Conservation (phyloP, 2,888 invertebrate genomes). For the Andrena fulva region DNA sequence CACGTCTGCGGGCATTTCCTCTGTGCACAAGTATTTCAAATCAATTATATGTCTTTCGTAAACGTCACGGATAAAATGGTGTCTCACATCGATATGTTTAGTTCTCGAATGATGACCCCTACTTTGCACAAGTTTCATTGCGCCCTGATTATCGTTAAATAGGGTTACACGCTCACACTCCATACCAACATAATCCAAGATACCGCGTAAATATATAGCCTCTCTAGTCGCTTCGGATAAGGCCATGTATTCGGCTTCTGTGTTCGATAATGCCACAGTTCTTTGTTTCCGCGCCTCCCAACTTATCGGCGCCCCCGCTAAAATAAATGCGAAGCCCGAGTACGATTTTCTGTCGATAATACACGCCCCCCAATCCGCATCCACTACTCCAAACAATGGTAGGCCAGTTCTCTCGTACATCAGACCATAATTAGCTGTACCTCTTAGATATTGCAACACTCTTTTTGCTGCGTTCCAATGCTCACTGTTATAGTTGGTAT, state of each 20-base stretch:
- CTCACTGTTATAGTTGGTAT: constrained; percentile 2
- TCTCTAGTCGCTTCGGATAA: background rate
- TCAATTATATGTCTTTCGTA: background rate
- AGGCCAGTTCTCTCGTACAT: background rate
- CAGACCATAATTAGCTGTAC: background rate
- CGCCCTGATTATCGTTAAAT: background rate
- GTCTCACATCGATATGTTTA: background rate
- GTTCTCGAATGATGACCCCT: background rate
- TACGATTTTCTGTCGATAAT: background rate
- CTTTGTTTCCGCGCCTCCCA: constrained; percentile 1
- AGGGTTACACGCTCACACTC: background rate
- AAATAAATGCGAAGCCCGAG: background rate
- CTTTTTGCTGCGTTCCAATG: constrained; percentile 9
- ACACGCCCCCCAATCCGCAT: background rate
- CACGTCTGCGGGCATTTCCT: background rate
- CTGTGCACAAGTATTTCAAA: background rate
- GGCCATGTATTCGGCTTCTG: background rate
- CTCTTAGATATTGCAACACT: background rate
- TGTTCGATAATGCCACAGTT: background rate
- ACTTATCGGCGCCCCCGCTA: background rate
- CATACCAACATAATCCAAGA: background rate
- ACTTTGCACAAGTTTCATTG: background rate
- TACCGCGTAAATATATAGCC: background rate
- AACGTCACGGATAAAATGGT: background rate
- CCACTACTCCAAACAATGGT: background rate